Evolutionary conservation across 2,888 invertebrate species (phyloP), one percentile per base, ranked within the genome.

Genomic region (Orchesella flavescens): DNA sequence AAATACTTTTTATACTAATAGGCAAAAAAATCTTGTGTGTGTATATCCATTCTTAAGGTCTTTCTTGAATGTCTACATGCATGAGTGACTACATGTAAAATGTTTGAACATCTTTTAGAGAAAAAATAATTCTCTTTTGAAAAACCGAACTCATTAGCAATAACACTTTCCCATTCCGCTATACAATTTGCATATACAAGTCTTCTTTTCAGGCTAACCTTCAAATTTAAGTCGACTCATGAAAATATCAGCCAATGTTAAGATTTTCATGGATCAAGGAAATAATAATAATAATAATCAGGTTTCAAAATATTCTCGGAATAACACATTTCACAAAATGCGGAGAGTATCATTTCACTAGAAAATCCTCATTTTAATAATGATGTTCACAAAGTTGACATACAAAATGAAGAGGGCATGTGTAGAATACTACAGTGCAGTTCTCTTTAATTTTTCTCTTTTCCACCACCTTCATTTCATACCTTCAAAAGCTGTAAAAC

Each of bases 21-120:
- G 78, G 23, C 78, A 19, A 63, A 49, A 68, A 55, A 57, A 43
- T 23, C 17, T 7, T 61, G 13, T 2, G n/a, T 57, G 57, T 34
- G 68, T 76, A 76, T 19, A 53, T 74, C 23, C 49, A 63, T 43
- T 53, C 49, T 23, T 34, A 23, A 43, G 49, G 49, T 44, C 55
- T n/a, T n/a, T n/a, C n/a, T n/a, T 49, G 15, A 12, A 55, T 17
- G 65, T 19, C 21, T 65, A 57, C 61, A 79, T 46, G 72, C 79
- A 79, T 63, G 66, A 72, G 73, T 79, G 66, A 72, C 66, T 79
- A 72, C 79, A 79, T 79, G 66, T 72, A 73, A 79, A 79, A 34
- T 63, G 53, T 34, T 69, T n/a, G 59, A 61, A 61, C 23, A 21
- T 23, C 61, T 24, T 57, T n/a, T 17, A n/a, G 10, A 19, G 17